Conservation (phyloP, 2,113 vertebrate species). For the Sturnus vulgaris region DNA sequence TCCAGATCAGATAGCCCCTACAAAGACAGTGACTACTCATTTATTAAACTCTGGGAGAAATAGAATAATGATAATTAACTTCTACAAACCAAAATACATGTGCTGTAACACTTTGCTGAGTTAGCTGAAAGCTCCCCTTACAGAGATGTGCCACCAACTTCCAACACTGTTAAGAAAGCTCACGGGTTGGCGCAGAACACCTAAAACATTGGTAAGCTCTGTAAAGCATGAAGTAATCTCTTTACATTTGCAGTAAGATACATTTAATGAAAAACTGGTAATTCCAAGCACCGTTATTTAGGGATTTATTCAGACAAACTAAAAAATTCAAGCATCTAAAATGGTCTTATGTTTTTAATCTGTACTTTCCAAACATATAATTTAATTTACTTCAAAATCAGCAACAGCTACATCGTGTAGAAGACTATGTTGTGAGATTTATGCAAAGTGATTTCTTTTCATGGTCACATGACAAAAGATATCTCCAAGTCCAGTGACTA, state of each 20-base stretch:
- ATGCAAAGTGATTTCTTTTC: neutral
- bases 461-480: neutral
- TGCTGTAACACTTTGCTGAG: neutral
- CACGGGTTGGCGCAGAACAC: neutral
- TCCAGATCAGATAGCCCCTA: neutral
- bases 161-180: neutral
- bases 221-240: neutral
- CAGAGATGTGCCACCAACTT: neutral
- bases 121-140: neutral
- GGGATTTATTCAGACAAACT: neutral
- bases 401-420: neutral
- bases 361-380: neutral
- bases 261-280: neutral
- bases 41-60: neutral
- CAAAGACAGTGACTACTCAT: neutral
- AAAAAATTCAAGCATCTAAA: neutral
- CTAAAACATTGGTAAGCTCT: neutral
- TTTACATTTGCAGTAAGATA: neutral
- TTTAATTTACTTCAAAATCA: neutral
- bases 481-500: neutral
- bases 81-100: neutral
- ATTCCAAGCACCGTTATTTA: neutral
- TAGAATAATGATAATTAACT: neutral
- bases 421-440: neutral
- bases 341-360: neutral